These are phyloP conservation scores for Hemistola chrysoprasaria DNA, from an alignment of 2,888 invertebrate genomes.

Conservation along the genomic window DNA sequence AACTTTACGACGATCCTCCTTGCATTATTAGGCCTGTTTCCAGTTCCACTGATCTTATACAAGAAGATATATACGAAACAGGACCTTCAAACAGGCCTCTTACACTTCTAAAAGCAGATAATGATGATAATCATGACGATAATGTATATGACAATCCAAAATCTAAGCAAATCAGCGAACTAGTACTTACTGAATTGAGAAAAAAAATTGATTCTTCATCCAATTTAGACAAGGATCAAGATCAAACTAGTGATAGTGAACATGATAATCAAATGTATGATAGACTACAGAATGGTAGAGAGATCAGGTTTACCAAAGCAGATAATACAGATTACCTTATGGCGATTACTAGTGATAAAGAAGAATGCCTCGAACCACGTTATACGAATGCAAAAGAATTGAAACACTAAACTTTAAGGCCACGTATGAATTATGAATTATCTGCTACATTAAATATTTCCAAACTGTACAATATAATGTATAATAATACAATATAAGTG, in stretches of 20 bases:
- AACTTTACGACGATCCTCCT: constrained; percentile 6
- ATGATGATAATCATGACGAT: constrained; percentile 1
- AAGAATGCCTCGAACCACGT: constrained; percentile 1
- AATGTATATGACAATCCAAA: constrained; percentile 5
- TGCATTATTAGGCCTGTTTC: constrained; percentile 4
- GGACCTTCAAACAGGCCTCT: too few species aligned
- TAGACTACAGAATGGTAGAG: constrained; percentile 4
- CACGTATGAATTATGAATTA: too few species aligned
- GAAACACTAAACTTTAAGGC: not conserved
- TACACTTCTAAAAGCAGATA: not conserved
- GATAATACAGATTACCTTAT: constrained; percentile 1
- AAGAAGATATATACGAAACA: too few species aligned
- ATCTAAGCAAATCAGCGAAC: not conserved
- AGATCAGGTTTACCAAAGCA: not conserved
- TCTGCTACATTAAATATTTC: too few species aligned
- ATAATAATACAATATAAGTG: too few species aligned
- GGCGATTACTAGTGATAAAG: not conserved
- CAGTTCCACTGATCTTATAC: not conserved
- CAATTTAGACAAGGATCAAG: too few species aligned
- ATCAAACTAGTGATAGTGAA: not conserved
- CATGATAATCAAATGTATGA: constrained; percentile 12
- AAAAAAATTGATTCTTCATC: too few species aligned
- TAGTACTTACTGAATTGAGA: not conserved
- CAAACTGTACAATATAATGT: too few species aligned
- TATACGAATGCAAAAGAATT: constrained; percentile 9